Evolutionary conservation across 2,113 vertebrate genomes (phyloP), one percentile per base, ranked within the genome.

Genomic region (Poecile atricapillus): DNA sequence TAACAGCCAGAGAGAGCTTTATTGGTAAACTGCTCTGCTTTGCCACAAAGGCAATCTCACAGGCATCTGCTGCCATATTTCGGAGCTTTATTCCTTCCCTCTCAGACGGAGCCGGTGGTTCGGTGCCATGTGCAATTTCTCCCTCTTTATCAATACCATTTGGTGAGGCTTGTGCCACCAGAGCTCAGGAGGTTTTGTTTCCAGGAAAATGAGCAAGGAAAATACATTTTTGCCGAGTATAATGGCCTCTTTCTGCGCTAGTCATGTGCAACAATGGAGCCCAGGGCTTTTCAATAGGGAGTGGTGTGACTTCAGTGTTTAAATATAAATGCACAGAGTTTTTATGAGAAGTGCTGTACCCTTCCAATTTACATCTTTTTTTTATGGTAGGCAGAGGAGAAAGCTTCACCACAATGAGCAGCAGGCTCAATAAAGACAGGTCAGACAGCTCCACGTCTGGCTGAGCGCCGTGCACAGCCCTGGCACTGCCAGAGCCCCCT

Each of bases 61-160:
- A 35, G 85, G 97, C 97, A 97, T 97, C 97, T 98, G 97, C 89
- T 97, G 94, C 97, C 83, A 47, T 87, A 86, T 96, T 97, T 94
- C 58, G 56, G 87, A 85, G 79, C 93, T 96, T 94, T 95, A 75
- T 75, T 81, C 90, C 86, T 85, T 82, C 68, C 63, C 74, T 87
- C 94, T 90, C 58, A n/a, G 91, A 95, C 5, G 2, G 94, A 94
- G 95, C 52, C 8, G 2, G 82, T 30, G 78, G 71, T 75, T 52
- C n/a, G 24, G 39, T 80, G 69, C 87, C 90, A 83, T 80, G 94
- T 64, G 62, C 67, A 43, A 90, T 91, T 65, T 55, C 95, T 76
- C 80, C 77, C 77, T 89, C 70, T 88, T 84, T 58, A 77, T 90
- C 71, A 89, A 33, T 35, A 58, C 78, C 52, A 27, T 87, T 79